Percentiles rank a stretch among this genome's conserved stretches.
Evolutionary conservation across 2,888 invertebrate species (phyloP).

Genomic region (Melanchra persicariae): DNA sequence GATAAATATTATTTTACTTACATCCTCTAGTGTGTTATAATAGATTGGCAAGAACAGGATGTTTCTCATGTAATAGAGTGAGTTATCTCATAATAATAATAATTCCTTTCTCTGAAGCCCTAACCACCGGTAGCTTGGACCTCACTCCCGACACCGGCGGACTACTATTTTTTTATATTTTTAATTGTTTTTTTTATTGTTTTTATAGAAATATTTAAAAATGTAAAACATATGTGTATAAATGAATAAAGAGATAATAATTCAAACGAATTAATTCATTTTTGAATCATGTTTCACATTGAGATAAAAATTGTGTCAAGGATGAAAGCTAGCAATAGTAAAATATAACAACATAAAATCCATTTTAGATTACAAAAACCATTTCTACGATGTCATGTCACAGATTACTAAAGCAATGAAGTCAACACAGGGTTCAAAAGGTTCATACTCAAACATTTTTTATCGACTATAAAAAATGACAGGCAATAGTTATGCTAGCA

Average conservation of each 20-base stretch:
- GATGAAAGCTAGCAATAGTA: background rate
- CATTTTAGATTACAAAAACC: conserved; percentile 14
- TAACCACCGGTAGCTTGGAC: too few species aligned
- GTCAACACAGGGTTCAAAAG: conserved; percentile 25
- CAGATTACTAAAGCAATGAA: conserved; percentile 34
- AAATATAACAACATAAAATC: conserved; percentile 16
- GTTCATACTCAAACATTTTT: conserved; percentile 41
- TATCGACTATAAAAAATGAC: conserved; percentile 52
- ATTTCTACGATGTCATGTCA: conserved; percentile 13
- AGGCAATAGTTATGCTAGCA: conserved; percentile 41
- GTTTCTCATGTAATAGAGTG: background rate
- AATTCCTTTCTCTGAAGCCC: too few species aligned
- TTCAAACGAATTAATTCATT: too few species aligned
- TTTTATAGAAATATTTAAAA: too few species aligned
- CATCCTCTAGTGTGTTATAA: background rate
- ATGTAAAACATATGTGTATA: too few species aligned
- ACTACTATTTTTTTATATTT: too few species aligned
- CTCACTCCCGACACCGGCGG: too few species aligned
- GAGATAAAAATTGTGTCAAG: background rate
- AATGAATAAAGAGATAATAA: too few species aligned
- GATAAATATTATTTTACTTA: background rate
- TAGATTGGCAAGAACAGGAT: background rate
- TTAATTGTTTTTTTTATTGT: too few species aligned
- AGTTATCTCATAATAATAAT: background rate
- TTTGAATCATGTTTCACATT: background rate